These are phyloP conservation scores for Macrocentrus cingulum DNA, from an alignment of 1,140 invertebrate species.

Conservation along the genomic window DNA sequence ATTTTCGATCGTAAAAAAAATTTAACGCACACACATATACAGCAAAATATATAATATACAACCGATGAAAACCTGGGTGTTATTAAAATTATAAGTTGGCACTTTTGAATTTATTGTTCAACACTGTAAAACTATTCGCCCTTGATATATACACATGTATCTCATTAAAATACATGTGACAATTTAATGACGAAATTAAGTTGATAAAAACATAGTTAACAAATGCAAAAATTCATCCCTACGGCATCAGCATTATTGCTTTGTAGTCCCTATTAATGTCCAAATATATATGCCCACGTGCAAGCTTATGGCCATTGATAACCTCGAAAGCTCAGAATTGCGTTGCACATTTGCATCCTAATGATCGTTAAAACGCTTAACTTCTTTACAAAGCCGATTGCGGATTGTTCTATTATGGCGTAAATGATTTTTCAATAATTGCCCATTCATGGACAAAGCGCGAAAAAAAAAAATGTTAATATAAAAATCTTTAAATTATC, in stretches of 20 bases:
- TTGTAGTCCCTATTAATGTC: no score
- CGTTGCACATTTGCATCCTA: constrained; percentile 27
- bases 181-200: no score
- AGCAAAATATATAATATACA: background rate
- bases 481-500: background rate
- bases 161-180: no score
- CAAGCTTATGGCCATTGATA: background rate
- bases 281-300: no score
- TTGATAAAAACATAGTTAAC: no score
- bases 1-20: constrained; percentile 22
- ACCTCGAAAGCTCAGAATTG: background rate
- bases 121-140: no score
- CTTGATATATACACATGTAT: no score
- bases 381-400: constrained; percentile 22
- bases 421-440: constrained; percentile 1
- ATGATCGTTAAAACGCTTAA: constrained; percentile 26
- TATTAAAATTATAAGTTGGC: constrained; percentile 14
- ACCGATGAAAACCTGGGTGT: constrained; percentile 4
- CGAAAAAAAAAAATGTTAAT: background rate
- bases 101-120: constrained; percentile 7
- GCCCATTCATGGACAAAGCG: background rate
- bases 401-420: constrained; percentile 25
- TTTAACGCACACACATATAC: background rate
- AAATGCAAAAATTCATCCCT: no score
- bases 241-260: no score